Conservation (phyloP, 2,113 vertebrate genomes). For the Puffinus mauretanicus region DNA sequence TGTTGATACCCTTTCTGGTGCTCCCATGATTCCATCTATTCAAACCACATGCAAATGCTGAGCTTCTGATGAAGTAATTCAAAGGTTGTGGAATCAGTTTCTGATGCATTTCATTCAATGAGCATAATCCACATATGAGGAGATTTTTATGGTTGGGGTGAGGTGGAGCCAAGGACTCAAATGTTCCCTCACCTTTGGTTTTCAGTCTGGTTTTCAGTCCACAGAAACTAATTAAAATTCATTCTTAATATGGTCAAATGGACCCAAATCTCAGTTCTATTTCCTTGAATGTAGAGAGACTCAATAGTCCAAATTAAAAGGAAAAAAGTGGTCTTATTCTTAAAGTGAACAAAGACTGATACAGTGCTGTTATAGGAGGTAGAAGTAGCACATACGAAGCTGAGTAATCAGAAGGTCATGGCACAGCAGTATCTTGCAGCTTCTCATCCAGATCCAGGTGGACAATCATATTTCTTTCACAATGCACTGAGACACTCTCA, state of each 20-base stretch:
- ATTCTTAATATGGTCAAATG: not conserved
- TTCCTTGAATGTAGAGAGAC: not conserved
- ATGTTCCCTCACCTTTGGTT: not conserved
- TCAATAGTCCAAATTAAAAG: not conserved
- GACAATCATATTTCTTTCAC: not conserved
- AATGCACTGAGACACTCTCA: not conserved
- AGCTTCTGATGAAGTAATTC: slow-evolving; percentile 2
- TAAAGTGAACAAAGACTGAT: not conserved
- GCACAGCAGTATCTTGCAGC: not conserved
- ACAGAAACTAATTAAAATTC: not conserved
- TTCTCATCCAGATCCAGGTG: not conserved
- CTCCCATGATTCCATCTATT: not conserved
- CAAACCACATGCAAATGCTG: not conserved
- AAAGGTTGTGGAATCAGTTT: not conserved
- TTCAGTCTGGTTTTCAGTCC: not conserved
- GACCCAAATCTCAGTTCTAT: not conserved
- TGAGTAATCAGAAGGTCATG: not conserved
- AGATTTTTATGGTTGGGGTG: not conserved
- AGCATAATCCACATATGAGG: not conserved
- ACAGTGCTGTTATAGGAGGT: not conserved
- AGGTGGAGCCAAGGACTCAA: not conserved
- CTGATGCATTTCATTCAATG: not conserved
- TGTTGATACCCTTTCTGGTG: not conserved
- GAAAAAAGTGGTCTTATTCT: not conserved
- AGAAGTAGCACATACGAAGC: not conserved